A percentile compares a stretch with the other conserved stretches of the same genome.
Evolutionary conservation across 2,888 invertebrate species (phyloP).

Genomic region (Ochropleura plecta): DNA sequence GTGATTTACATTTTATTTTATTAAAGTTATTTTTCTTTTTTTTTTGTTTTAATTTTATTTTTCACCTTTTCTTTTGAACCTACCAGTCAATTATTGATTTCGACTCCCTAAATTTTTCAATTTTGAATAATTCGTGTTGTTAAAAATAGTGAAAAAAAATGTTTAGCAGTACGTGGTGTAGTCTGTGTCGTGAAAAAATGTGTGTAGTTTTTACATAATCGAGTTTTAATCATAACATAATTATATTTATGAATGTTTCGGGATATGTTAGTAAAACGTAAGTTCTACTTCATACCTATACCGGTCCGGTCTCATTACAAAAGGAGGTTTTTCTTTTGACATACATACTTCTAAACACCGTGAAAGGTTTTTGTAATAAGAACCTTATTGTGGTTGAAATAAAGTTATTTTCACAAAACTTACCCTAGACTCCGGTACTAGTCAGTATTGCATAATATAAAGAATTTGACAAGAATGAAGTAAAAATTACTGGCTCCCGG

Average conservation of each 20-base stretch:
- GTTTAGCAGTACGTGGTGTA: slow-evolving; percentile 60
- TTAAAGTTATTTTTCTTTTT: slow-evolving; percentile 75
- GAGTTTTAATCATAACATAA: slow-evolving; percentile 36
- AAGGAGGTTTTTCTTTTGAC: neutral
- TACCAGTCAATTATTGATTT: slow-evolving; percentile 89
- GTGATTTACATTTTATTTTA: slow-evolving; percentile 69
- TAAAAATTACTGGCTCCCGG: neutral
- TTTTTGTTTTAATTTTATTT: slow-evolving; percentile 73
- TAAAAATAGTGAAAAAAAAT: slow-evolving; percentile 67
- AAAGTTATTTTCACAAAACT: neutral
- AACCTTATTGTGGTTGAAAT: neutral
- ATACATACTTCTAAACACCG: neutral
- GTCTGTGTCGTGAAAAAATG: slow-evolving; percentile 52
- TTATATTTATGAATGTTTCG: neutral
- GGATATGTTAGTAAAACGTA: neutral
- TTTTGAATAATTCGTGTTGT: slow-evolving; percentile 79
- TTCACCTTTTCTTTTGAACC: slow-evolving; percentile 73
- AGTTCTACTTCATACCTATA: neutral
- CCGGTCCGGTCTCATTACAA: neutral
- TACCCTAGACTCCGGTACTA: neutral
- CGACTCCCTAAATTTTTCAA: slow-evolving; percentile 91
- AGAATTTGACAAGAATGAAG: neutral
- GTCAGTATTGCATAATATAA: neutral
- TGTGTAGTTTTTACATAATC: slow-evolving; percentile 40
- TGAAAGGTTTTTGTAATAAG: neutral